Base-by-base conservation (phyloP, 2,113 vertebrate genomes). In the Phylloscopus whistleri region DNA sequence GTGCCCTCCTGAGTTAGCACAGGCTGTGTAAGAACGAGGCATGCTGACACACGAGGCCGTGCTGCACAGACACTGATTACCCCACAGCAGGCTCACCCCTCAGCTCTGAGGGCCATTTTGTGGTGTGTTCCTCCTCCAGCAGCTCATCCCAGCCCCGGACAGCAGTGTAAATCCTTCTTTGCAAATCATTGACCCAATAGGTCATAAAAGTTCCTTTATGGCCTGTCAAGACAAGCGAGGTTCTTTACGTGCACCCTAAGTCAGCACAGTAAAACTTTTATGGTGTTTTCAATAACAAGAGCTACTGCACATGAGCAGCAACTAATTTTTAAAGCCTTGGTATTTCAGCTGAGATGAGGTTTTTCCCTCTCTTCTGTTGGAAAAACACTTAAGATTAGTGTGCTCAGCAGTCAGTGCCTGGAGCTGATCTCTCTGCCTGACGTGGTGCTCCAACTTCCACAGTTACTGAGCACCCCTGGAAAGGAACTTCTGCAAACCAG, bases 261-360 rank as follows among this genome's bases (percentile, higher is more conserved):
- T 90, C 95, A 96, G 93, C 95, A 93, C 60, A 94, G 79, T 97
- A 95, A 97, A 97, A 97, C 88, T 95, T 96, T 97, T 96, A 97
- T 68, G 76, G 67, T 94, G 95, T 97, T 97, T 97, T 97, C 96
- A 96, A 96, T 96, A 95, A 94, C 87, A 90, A 81, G 96, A 95
- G 92, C 92, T 96, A 95, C 95, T 95, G 93, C 95, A 94, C 85
- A 56, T 77, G 92, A 94, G 8, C 79, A 83, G 85, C 90, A 89
- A 69, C 95, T 96, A 87, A 92, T 95, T 92, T 94, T 94, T 92
- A 97, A 92, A 92, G 72, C 79, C 66, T 77, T 63, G 79, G 64
- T 93, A 56, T 92, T 96, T 96, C 68, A 90, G 82, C 72, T 75
- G 85, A 94, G 60, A 77, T 83, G 75, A 56, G 37, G 2, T 37